Evolutionary conservation across 2,113 vertebrate species (phyloP).

Genomic region (Lepus europaeus): DNA sequence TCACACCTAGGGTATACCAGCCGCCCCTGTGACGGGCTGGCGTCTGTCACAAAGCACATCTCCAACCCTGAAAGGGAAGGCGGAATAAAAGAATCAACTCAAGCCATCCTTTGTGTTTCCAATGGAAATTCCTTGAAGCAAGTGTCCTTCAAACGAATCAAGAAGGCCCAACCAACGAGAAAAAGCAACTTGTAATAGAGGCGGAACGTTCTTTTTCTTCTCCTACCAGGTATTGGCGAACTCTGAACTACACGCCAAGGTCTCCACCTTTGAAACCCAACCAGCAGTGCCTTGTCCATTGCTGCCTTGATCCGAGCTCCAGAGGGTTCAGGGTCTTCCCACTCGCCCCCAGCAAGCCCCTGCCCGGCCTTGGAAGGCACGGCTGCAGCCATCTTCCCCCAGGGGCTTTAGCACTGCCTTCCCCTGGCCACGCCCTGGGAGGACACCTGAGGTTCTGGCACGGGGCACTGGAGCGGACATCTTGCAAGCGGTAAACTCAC

Average conservation of each 20-base stretch:
- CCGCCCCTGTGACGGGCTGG: not conserved
- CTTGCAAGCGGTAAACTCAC: no score
- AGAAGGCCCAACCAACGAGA: not conserved
- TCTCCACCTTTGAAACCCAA: not conserved
- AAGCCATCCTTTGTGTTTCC: not conserved
- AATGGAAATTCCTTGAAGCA: not conserved
- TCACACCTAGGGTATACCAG: fast-evolving
- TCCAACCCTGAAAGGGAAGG: not conserved
- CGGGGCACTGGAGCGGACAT: not conserved
- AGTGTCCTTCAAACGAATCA: not conserved
- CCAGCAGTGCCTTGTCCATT: not conserved
- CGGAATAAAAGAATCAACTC: not conserved
- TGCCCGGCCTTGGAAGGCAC: not conserved
- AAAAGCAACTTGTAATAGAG: not conserved
- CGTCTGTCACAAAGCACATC: not conserved
- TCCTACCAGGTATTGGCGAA: not conserved
- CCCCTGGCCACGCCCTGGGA: not conserved
- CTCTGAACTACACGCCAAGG: not conserved
- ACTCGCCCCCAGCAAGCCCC: not conserved
- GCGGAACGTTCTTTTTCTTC: not conserved
- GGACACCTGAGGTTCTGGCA: not conserved
- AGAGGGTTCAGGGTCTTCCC: not conserved
- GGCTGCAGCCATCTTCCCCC: not conserved
- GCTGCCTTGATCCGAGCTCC: not conserved
- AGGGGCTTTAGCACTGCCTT: not conserved